Conservation (phyloP, 1,140 invertebrate genomes). For the Trinorchestia longiramus region DNA sequence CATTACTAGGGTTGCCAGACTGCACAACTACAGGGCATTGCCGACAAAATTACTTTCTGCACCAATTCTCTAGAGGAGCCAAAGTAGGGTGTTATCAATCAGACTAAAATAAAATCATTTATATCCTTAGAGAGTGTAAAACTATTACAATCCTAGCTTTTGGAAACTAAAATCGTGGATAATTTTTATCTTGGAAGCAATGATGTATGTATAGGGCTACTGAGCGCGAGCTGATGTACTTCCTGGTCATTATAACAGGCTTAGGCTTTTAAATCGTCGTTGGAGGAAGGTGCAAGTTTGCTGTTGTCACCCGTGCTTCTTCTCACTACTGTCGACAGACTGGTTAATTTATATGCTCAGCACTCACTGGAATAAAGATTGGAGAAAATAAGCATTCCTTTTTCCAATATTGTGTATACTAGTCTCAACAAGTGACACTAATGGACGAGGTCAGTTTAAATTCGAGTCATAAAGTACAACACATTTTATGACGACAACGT, state of each 20-base stretch:
- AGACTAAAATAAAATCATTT: background rate
- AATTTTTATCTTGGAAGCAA: background rate
- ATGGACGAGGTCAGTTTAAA: background rate
- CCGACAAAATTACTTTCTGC: background rate
- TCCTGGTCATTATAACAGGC: background rate
- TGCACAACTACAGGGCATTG: background rate
- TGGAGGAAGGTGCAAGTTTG: background rate
- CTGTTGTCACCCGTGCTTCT: background rate
- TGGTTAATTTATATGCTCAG: background rate
- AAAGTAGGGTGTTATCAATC: background rate
- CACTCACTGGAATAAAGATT: background rate
- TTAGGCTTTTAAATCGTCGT: background rate
- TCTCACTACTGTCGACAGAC: background rate
- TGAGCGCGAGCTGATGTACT: background rate
- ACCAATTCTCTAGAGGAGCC: background rate
- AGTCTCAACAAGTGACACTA: background rate
- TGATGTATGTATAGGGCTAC: background rate
- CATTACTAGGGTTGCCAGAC: background rate
- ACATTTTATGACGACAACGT: background rate
- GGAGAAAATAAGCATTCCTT: background rate
- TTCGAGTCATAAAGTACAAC: background rate
- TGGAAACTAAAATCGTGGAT: background rate
- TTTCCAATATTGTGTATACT: background rate
- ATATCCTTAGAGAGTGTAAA: background rate
- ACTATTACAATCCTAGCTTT: background rate